Conservation (phyloP, 2,888 invertebrate genomes). For the Strigamia transsilvanica region DNA sequence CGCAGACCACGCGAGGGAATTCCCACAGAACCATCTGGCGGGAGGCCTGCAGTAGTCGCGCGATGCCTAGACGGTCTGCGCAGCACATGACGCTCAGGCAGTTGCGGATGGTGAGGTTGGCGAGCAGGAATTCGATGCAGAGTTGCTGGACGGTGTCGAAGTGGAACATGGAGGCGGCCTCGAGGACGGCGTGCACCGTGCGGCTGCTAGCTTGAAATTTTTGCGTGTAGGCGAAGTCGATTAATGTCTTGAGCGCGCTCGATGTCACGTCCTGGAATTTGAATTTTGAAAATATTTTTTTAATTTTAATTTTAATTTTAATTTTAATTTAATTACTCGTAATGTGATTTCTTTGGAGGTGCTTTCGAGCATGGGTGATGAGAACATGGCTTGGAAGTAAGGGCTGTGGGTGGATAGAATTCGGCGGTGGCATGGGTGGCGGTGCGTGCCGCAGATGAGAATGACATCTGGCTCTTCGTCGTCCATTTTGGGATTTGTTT, state of each 20-base stretch:
- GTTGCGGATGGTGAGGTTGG: slow-evolving; percentile 56
- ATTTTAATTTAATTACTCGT: too few relatives aligned
- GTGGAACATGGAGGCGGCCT: slow-evolving; percentile 61
- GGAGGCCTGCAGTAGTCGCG: slow-evolving; percentile 56
- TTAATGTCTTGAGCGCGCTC: slow-evolving; percentile 63
- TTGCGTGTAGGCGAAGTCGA: slow-evolving; percentile 59
- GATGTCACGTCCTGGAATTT: slow-evolving; percentile 63
- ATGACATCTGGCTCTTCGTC: slow-evolving; percentile 57
- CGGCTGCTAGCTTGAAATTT: slow-evolving; percentile 46
- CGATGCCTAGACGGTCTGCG: slow-evolving; percentile 57
- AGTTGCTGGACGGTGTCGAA: slow-evolving; percentile 62
- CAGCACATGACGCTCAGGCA: slow-evolving; percentile 58
- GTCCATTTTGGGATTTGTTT: too few relatives aligned
- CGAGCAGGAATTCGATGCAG: slow-evolving; percentile 58
- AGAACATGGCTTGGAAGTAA: slow-evolving; percentile 67
- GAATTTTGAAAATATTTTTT: not conserved
- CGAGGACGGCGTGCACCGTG: slow-evolving; percentile 48
- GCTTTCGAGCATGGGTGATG: slow-evolving; percentile 53
- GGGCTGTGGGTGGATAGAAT: slow-evolving; percentile 64
- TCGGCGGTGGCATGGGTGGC: slow-evolving; percentile 61
- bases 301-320: not conserved
- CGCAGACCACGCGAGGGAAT: slow-evolving; percentile 57
- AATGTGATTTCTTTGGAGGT: slow-evolving; percentile 61
- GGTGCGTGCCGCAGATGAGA: slow-evolving; percentile 59
- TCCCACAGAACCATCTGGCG: slow-evolving; percentile 58